Base-by-base conservation (phyloP, 2,797 vertebrate species). In the Margarornis squamiger region DNA sequence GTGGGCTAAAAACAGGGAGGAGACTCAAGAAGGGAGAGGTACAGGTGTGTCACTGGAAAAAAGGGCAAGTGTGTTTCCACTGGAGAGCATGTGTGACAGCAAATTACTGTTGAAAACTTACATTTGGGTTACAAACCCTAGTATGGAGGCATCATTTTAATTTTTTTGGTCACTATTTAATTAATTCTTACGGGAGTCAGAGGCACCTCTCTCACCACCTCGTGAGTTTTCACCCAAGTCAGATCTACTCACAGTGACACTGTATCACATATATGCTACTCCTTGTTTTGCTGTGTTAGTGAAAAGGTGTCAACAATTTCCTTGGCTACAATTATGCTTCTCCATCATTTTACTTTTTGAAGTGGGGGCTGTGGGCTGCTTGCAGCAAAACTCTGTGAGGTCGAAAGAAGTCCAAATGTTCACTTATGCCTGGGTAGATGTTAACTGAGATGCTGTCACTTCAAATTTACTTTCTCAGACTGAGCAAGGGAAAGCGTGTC, bases 201-300 rank as follows among this genome's bases (percentile, higher is more conserved):
- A 3, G 3, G 2, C 20, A 17, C n/a, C n/a, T n/a, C n/a, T n/a
- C n/a, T n/a, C 3, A 11, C 4, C 3, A 2, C 34, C 16, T 48
- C 26, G 5, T 13, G 58, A 30, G 4, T 66, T 94, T 80, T 34
- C 24, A 36, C 18, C 6, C 12, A 45, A 36, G 9, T 29, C n/a
- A 30, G 57, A 24, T 27, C 19, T 65, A 14, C 10, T 7, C 43
- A 48, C 14, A 63, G 30, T 29, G 16, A 22, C 79, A 13, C 8
- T 79, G 21, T 29, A 30, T 32, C n/a, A 46, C 21, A 14, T 48
- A 23, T 3, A 24, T 0, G 1, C 15, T 52, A 2, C 29, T 6
- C 9, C 34, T 48, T 39, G 18, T 16, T 61, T 57, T 2, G 3
- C 7, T 67, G 26, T 17, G 9, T 45, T 61, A 30, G 30, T 20